Conservation (phyloP, 1,140 invertebrate species). For the Drosophila lowei region DNA sequence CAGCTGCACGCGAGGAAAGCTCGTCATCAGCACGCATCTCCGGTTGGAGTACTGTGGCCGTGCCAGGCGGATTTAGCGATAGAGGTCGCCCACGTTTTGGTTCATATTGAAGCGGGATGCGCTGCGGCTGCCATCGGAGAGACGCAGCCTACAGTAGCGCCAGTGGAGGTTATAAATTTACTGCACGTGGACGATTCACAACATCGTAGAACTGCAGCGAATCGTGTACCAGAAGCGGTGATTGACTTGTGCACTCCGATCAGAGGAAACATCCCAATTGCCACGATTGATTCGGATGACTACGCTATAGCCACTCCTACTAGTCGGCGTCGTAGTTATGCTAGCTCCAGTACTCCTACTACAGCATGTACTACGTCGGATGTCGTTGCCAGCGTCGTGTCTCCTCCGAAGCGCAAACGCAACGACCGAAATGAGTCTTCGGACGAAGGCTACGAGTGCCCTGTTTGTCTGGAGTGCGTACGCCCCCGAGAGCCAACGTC, state of each 20-base stretch:
- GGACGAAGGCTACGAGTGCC: conserved; percentile 52
- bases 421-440: background rate
- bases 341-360: background rate
- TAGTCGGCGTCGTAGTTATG: background rate
- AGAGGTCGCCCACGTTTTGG: no score
- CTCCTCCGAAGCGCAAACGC: conserved; percentile 24
- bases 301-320: background rate
- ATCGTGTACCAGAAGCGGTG: conserved; percentile 21
- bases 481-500: conserved; percentile 33
- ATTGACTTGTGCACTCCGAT: conserved; percentile 45
- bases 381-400: background rate
- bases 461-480: conserved; percentile 54
- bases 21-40: no score
- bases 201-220: background rate
- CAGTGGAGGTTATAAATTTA: conserved; percentile 54
- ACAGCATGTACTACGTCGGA: background rate
- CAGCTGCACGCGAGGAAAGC: no score
- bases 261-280: background rate
- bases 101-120: no score
- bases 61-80: no score
- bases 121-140: no score
- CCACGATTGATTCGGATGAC: background rate
- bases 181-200: conserved; percentile 3
- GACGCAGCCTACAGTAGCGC: conserved; percentile 11
- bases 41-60: no score